Evolutionary conservation across 2,113 vertebrate species (phyloP).

Genomic region (Nothoprocta pentlandii): DNA sequence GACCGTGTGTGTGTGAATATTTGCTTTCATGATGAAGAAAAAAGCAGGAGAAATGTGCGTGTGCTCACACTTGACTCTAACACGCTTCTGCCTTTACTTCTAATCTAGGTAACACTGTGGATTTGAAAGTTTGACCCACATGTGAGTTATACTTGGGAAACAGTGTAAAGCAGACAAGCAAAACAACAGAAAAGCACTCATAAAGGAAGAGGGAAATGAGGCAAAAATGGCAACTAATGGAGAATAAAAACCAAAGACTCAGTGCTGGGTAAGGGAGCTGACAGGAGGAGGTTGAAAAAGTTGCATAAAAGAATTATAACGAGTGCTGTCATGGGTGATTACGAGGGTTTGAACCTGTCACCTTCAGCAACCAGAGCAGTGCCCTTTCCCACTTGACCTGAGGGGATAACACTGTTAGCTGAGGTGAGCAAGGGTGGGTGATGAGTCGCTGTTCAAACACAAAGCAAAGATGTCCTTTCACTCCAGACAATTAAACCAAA

Average conservation of each 20-base stretch:
- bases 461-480: slow-evolving; percentile 49
- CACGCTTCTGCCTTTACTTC: background rate
- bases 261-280: background rate
- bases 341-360: slow-evolving; percentile 52
- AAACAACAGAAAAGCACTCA: background rate
- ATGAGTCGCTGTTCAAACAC: slow-evolving; percentile 47
- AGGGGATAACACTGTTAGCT: slow-evolving; percentile 51
- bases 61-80: background rate
- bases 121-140: background rate
- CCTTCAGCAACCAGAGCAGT: slow-evolving; percentile 39
- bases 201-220: background rate
- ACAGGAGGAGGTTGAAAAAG: background rate
- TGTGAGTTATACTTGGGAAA: background rate
- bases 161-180: background rate
- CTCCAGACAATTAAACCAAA: slow-evolving; percentile 48
- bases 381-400: slow-evolving; percentile 48
- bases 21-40: background rate
- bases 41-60: background rate
- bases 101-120: background rate
- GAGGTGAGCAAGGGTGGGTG: slow-evolving; percentile 30
- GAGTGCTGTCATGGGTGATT: slow-evolving; percentile 49
- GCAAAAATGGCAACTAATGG: background rate
- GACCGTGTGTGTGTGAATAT: background rate
- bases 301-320: background rate
- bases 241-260: background rate